Conservation (phyloP, 1,140 invertebrate genomes). For the Choristoneura fumiferana region DNA sequence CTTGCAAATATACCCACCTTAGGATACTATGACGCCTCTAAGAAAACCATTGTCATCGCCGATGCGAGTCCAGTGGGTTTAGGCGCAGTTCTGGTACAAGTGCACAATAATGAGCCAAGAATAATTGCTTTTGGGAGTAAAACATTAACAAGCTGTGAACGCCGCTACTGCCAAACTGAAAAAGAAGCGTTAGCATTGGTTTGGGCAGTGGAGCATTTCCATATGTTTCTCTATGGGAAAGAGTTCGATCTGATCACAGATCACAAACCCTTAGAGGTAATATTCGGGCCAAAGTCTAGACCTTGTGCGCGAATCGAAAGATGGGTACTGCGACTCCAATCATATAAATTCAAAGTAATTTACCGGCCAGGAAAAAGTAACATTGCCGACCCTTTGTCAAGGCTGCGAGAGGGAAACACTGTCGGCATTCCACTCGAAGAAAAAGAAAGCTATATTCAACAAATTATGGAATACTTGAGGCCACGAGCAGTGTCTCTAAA, state of each 20-base stretch:
- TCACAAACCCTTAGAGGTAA: constrained; percentile 40
- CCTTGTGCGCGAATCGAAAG: constrained; percentile 27
- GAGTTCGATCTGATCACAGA: constrained; percentile 17
- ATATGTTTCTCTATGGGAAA: constrained; percentile 18
- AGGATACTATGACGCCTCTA: constrained; percentile 17
- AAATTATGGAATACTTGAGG: not conserved
- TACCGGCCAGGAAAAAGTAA: not conserved
- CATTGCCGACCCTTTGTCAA: constrained; percentile 3
- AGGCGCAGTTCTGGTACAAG: constrained; percentile 33
- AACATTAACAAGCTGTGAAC: not conserved
- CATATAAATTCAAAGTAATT: not conserved
- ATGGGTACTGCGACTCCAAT: not conserved
- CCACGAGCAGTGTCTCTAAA: not conserved
- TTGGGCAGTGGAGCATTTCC: no score
- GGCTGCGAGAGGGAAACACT: not conserved
- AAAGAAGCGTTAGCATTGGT: constrained; percentile 4
- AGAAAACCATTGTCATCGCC: constrained; percentile 16
- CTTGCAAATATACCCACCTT: not conserved
- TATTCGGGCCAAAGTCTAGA: no score
- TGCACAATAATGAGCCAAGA: constrained; percentile 22
- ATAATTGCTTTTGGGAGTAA: constrained; percentile 31
- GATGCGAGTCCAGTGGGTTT: constrained; percentile 38
- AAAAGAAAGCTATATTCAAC: not conserved
- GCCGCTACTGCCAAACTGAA: not conserved
- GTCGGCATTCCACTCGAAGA: not conserved